Evolutionary conservation across 2,797 vertebrate species (phyloP), one percentile per base, ranked within the genome.

Genomic region (Poeciliopsis presidionis): DNA sequence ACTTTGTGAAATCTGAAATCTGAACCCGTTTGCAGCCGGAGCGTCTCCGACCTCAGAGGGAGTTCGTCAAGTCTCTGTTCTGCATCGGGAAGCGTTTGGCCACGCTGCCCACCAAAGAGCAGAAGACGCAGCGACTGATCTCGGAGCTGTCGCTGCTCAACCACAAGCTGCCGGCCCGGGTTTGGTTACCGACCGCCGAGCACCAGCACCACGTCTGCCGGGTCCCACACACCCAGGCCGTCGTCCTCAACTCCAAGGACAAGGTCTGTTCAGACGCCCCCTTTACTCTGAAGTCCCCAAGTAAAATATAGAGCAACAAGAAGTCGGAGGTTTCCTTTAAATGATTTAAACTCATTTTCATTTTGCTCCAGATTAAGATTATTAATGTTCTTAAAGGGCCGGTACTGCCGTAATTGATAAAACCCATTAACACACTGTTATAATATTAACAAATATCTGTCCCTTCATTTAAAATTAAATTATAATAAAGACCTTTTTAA

Each of bases 211-310:
- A 98, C 20, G 96, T 99, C 4, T 86, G 83, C 83, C 73, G 91
- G 71, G 96, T 98, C 39, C 92, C 98, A 0, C 96, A 98, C 91
- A 97, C 95, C 0, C 98, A 98, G 92, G 97, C 97, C 0, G 97
- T 99, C 0, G 98, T 99, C 22, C 96, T 99, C 69, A 99, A 98
- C 94, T 99, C 97, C 80, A 99, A 99, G 88, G 98, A 99, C 92
- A 99, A 99, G 97, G 98, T 85, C 46, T 53, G 55, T 9, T n/a
- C 55, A 13, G n/a, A 51, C 13, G 57, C n/a, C n/a, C 59, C 14
- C 30, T 36, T 63, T 33, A 63, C 59, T 63, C 30, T 33, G 30
- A 18, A 3, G 14, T 33, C 59, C 14, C 30, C 7, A 63, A 33
- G 30, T 33, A 59, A 63, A 63, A 63, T 33, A 20, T 16, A 18